phyloP scores from a whole-genome alignment of 1,140 invertebrate species.

The Scaptomyza pallida region DNA sequence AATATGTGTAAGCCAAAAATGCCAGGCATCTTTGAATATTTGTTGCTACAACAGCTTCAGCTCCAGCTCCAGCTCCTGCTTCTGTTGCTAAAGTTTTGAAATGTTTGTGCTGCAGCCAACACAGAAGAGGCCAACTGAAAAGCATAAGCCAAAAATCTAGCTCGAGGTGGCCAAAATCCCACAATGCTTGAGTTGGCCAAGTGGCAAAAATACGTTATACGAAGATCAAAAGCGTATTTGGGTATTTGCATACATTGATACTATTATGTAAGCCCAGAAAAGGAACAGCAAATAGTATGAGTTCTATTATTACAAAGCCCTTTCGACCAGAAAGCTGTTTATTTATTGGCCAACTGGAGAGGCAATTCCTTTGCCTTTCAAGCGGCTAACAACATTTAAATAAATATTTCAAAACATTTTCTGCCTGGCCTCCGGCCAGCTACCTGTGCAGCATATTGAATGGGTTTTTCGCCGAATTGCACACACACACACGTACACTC shows the following conservation, averaged over 20 bases:
- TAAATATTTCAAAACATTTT: slow-evolving; percentile 45
- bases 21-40: too few relatives aligned
- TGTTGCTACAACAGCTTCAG: too few relatives aligned
- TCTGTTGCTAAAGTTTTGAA: too few relatives aligned
- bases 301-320: slow-evolving; percentile 23
- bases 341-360: slow-evolving; percentile 29
- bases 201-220: neutral
- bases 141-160: slow-evolving; percentile 1
- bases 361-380: slow-evolving; percentile 20
- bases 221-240: slow-evolving; percentile 37
- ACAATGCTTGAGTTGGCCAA: neutral
- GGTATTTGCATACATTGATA: slow-evolving; percentile 48
- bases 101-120: neutral
- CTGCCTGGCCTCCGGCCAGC: slow-evolving; percentile 14
- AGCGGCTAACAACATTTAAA: slow-evolving; percentile 32
- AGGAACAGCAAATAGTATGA: neutral
- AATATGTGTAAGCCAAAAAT: too few relatives aligned
- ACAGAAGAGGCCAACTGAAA: neutral
- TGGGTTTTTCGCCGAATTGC: slow-evolving; percentile 31
- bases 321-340: slow-evolving; percentile 34
- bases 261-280: slow-evolving; percentile 18
- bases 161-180: slow-evolving; percentile 3
- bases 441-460: slow-evolving; percentile 45
- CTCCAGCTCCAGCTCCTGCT: too few relatives aligned
- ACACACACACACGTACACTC: slow-evolving; percentile 7